A percentile compares a stretch with the other conserved stretches of the same genome.
phyloP scores from a whole-genome alignment of 1,140 invertebrate species.

The Rhyacophila brunnea region DNA sequence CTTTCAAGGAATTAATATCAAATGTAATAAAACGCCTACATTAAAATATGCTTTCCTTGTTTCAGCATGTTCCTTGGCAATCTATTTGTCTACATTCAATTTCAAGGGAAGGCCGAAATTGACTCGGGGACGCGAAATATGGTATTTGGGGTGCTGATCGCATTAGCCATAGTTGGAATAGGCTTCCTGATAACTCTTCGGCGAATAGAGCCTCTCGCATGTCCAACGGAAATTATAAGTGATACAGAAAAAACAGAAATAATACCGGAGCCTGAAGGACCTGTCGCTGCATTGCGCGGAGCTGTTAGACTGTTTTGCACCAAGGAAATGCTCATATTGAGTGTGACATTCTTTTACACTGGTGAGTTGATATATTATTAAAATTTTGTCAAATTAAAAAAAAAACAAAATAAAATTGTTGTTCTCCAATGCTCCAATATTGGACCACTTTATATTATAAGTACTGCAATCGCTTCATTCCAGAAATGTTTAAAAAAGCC shows the following conservation, averaged over 20 bases:
- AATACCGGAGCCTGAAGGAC: slow-evolving; percentile 54
- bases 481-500: no score
- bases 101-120: slow-evolving; percentile 71
- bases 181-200: slow-evolving; percentile 66
- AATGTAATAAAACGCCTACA: no score
- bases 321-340: slow-evolving; percentile 80
- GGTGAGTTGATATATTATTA: no score
- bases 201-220: slow-evolving; percentile 44
- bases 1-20: no score
- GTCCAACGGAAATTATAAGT: slow-evolving; percentile 46
- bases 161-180: slow-evolving; percentile 67
- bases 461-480: no score
- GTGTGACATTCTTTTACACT: slow-evolving; percentile 87
- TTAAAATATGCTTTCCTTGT: slow-evolving; percentile 37
- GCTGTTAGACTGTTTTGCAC: slow-evolving; percentile 77
- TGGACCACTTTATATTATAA: no score
- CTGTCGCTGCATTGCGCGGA: slow-evolving; percentile 68
- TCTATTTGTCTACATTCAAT: slow-evolving; percentile 88
- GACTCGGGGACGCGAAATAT: slow-evolving; percentile 64
- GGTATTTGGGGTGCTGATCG: slow-evolving; percentile 75
- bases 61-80: slow-evolving; percentile 91
- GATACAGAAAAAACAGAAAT: slow-evolving; percentile 57
- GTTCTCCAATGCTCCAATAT: no score
- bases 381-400: no score
- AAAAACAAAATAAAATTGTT: no score